Conservation (phyloP, 1,140 invertebrate species). For the Caenorhabditis latens region DNA sequence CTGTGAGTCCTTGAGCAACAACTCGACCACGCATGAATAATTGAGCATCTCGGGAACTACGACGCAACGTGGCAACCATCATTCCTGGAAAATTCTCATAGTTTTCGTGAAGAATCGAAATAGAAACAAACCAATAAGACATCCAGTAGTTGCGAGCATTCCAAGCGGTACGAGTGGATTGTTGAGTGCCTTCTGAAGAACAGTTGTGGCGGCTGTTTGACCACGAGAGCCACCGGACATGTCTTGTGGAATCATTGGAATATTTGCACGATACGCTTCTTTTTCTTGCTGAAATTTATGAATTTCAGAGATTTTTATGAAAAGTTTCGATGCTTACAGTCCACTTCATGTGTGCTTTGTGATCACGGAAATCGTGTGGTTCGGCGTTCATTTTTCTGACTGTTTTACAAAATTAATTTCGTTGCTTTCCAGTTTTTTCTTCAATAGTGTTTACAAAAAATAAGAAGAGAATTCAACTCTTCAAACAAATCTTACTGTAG, state of each 20-base stretch:
- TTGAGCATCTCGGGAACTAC: slow-evolving; percentile 67
- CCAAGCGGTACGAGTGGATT: slow-evolving; percentile 72
- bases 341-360: slow-evolving; percentile 62
- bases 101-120: background rate
- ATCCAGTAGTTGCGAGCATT: slow-evolving; percentile 71
- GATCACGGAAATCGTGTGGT: slow-evolving; percentile 61
- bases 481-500: background rate
- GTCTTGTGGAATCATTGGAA: slow-evolving; percentile 60
- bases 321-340: slow-evolving; percentile 10
- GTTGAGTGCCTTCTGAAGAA: slow-evolving; percentile 65
- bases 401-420: background rate
- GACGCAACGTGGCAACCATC: slow-evolving; percentile 68
- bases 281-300: slow-evolving; percentile 47
- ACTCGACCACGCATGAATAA: slow-evolving; percentile 70
- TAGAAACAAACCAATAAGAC: slow-evolving; percentile 68
- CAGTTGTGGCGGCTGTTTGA: slow-evolving; percentile 10
- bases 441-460: background rate
- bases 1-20: slow-evolving; percentile 69
- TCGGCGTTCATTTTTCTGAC: slow-evolving; percentile 20
- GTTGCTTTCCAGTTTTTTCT: background rate
- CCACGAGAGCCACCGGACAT: slow-evolving; percentile 58
- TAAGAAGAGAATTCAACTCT: background rate
- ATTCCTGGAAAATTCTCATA: slow-evolving; percentile 67
- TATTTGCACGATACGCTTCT: slow-evolving; percentile 29
- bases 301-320: background rate